Evolutionary conservation across 2,797 vertebrate species (phyloP).

Genomic region (Psittacula derbiana): DNA sequence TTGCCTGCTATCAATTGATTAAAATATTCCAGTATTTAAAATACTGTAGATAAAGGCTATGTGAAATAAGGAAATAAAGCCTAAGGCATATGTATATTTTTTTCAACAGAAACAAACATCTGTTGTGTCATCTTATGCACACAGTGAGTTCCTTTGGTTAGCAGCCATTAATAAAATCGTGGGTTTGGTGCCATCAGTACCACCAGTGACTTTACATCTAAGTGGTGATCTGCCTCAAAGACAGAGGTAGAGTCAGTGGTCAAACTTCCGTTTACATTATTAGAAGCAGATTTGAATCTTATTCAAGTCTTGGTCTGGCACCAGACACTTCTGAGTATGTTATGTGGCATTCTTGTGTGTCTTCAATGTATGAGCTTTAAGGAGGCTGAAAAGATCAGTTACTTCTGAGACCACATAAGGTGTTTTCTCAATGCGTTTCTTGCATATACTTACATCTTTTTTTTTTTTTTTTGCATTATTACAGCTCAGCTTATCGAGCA

Average conservation of each 20-base stretch:
- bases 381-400: background rate
- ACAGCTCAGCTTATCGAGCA: conserved; percentile 87
- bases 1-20: background rate
- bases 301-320: background rate
- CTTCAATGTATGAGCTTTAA: background rate
- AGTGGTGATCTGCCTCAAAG: background rate
- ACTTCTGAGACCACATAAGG: background rate
- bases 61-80: background rate
- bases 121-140: background rate
- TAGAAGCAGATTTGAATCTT: background rate
- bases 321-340: background rate
- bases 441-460: background rate
- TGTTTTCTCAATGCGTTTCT: background rate
- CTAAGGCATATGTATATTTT: background rate
- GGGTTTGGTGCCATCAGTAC: background rate
- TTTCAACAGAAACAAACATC: background rate
- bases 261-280: background rate
- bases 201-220: background rate
- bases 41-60: background rate
- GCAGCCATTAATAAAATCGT: background rate
- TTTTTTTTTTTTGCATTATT: conserved; percentile 18
- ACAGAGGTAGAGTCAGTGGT: background rate
- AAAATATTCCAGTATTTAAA: background rate
- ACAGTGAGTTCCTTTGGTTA: background rate
- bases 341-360: background rate